A percentile compares a stretch with the other conserved stretches of the same genome.
These are phyloP conservation scores for Sebastes minor DNA, from an alignment of 2,797 vertebrate species.

Conservation along the genomic window DNA sequence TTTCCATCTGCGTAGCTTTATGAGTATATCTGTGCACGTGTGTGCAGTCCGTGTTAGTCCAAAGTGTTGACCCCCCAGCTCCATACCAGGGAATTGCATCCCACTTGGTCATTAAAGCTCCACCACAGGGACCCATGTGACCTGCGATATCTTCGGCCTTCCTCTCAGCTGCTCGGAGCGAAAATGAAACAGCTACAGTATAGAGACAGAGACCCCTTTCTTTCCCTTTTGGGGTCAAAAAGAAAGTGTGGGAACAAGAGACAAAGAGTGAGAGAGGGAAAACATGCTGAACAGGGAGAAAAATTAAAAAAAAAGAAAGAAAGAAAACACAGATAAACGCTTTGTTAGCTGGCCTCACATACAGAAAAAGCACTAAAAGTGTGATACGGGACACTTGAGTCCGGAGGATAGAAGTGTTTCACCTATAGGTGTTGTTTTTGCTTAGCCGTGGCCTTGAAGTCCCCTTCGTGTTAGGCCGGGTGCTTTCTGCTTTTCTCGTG, in stretches of 20 bases:
- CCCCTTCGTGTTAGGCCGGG: not conserved
- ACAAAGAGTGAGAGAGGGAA: conserved; percentile 5
- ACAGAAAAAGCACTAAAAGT: not conserved
- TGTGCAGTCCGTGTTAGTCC: conserved; percentile 16
- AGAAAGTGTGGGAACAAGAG: conserved; percentile 67
- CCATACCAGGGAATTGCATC: conserved; percentile 63
- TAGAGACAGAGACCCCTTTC: conserved; percentile 38
- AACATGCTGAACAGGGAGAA: conserved; percentile 12
- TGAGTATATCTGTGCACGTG: not conserved
- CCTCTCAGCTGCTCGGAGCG: conserved; percentile 54
- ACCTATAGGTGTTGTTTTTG: conserved; percentile 51
- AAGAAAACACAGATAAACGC: conserved; percentile 24
- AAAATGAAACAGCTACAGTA: conserved; percentile 5
- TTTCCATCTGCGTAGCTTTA: conserved; percentile 18
- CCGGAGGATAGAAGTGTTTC: conserved; percentile 35
- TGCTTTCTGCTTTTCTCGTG: conserved; percentile 50
- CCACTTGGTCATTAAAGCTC: conserved; percentile 52
- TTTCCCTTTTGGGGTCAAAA: conserved; percentile 54
- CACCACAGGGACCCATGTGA: conserved; percentile 56
- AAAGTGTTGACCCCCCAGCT: conserved; percentile 45
- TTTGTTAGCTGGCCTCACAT: conserved; percentile 31
- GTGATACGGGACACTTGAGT: conserved; percentile 17
- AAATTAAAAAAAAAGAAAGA: not conserved
- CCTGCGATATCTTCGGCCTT: conserved; percentile 34
- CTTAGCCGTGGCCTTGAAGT: conserved; percentile 44